These are phyloP conservation scores for Mus pahari DNA, from an alignment of 2,113 vertebrate species.

Conservation along the genomic window DNA sequence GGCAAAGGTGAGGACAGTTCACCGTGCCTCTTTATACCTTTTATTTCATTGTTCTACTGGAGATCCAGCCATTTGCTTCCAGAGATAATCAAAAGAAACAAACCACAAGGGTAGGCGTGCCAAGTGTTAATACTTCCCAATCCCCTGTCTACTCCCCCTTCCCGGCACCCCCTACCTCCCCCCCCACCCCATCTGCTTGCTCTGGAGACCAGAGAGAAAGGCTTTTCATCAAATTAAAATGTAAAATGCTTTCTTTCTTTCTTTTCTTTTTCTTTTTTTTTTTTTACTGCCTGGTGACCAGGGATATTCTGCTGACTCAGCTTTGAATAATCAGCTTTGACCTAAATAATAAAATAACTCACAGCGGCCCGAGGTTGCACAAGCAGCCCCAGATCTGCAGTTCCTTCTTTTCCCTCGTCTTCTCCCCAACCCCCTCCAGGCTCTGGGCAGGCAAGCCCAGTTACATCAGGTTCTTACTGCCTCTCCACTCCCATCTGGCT, in stretches of 20 bases:
- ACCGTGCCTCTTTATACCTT: not conserved
- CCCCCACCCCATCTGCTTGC: not conserved
- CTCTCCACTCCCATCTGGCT: slow-evolving; percentile 60
- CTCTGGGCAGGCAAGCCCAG: slow-evolving; percentile 58
- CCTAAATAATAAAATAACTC: slow-evolving; percentile 81
- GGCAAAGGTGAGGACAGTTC: not conserved
- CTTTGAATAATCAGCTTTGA: slow-evolving; percentile 83
- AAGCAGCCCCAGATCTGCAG: slow-evolving; percentile 74
- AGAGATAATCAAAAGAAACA: slow-evolving; percentile 2
- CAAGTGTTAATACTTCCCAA: slow-evolving; percentile 29
- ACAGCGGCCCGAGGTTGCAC: slow-evolving; percentile 73
- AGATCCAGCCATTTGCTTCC: slow-evolving; percentile 29
- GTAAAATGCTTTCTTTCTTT: slow-evolving; percentile 55
- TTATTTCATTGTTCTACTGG: slow-evolving; percentile 32
- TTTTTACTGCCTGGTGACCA: slow-evolving; percentile 55
- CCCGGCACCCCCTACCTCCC: not conserved
- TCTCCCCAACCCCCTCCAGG: slow-evolving; percentile 26
- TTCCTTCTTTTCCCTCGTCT: slow-evolving; percentile 40
- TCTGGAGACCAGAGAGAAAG: slow-evolving; percentile 48
- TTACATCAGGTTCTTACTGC: slow-evolving; percentile 69
- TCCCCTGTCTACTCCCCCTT: not conserved
- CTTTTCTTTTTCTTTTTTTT: not conserved
- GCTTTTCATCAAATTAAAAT: slow-evolving; percentile 78
- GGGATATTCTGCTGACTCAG: slow-evolving; percentile 81
- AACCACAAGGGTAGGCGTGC: slow-evolving; percentile 19